These are phyloP conservation scores for Notechis scutatus DNA, from an alignment of 2,113 vertebrate species.

Conservation along the genomic window DNA sequence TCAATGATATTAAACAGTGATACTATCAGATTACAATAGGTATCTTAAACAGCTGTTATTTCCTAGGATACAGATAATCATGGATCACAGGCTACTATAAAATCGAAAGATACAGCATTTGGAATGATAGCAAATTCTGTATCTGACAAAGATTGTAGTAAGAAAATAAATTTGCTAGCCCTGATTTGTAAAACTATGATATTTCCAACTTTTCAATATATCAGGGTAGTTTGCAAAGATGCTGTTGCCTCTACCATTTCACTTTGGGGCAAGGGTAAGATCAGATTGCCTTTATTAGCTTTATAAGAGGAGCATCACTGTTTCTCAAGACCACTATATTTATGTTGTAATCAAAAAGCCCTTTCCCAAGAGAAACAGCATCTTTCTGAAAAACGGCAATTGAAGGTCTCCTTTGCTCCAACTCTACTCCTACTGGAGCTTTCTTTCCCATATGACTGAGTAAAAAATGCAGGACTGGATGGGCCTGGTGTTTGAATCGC, in stretches of 20 bases:
- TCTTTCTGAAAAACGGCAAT: background rate
- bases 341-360: background rate
- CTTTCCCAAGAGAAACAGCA: background rate
- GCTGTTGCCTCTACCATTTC: slow-evolving; percentile 9
- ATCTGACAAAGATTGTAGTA: rapidly evolving
- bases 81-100: background rate
- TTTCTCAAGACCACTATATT: background rate
- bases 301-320: rapidly evolving
- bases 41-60: background rate
- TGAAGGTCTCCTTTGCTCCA: background rate
- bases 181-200: background rate
- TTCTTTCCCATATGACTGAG: background rate
- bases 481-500: background rate
- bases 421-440: background rate
- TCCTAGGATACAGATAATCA: background rate
- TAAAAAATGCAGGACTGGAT: background rate
- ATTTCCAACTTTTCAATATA: background rate
- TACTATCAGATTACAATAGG: background rate
- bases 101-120: background rate
- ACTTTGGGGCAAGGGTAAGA: background rate
- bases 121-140: background rate
- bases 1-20: background rate
- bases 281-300: slow-evolving; percentile 3
- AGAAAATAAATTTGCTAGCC: background rate
- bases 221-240: background rate